phyloP scores from a whole-genome alignment of 2,888 invertebrate genomes.

The Campoplex nolae region DNA sequence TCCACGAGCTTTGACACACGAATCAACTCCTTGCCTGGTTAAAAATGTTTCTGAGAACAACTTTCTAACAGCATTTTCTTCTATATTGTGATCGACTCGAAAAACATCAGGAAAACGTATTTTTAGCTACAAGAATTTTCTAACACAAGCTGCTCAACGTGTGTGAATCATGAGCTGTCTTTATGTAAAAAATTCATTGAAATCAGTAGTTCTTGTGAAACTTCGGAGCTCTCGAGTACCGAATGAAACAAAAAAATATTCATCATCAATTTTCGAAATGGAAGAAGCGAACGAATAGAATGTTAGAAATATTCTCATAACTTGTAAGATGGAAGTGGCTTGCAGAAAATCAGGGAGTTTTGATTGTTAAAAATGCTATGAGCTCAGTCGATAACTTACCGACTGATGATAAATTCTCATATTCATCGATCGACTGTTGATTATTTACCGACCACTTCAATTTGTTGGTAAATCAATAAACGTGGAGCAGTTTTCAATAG shows the following conservation, averaged over 20 bases:
- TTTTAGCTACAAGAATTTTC: too few species aligned
- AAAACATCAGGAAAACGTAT: too few species aligned
- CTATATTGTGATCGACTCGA: too few species aligned
- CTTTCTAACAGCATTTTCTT: too few species aligned
- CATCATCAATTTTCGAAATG: background rate
- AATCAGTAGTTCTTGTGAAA: too few species aligned
- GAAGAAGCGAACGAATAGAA: background rate
- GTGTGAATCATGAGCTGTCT: too few species aligned
- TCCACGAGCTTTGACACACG: conserved; percentile 23
- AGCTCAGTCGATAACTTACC: background rate
- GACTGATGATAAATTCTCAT: background rate
- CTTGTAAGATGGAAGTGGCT: background rate
- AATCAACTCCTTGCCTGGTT: too few species aligned
- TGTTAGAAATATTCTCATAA: background rate
- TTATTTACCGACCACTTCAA: background rate
- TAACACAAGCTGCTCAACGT: too few species aligned
- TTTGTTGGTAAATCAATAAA: background rate
- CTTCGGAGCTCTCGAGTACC: too few species aligned
- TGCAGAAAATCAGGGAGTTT: background rate
- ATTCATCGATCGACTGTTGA: background rate
- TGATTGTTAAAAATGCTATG: background rate
- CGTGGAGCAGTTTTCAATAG: background rate
- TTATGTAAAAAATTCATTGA: too few species aligned
- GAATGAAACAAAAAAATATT: too few species aligned
- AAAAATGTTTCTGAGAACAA: too few species aligned